A percentile compares a stretch with the other conserved stretches of the same genome.
Evolutionary conservation across 2,113 vertebrate genomes (phyloP).

Genomic region (Bujurquina vittata): DNA sequence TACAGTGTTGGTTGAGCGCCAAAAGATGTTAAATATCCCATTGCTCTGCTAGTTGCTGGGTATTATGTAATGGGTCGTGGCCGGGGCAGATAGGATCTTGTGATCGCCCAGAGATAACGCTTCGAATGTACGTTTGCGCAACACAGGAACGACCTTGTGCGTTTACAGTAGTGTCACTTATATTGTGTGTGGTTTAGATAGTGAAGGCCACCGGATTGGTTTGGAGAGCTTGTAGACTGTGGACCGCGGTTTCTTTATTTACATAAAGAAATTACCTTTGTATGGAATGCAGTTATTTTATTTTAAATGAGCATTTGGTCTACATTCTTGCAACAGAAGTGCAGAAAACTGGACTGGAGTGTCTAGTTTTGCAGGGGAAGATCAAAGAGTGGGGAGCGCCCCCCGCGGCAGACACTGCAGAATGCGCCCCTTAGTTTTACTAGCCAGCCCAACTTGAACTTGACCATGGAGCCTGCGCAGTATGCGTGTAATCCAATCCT

Average conservation of each 20-base stretch:
- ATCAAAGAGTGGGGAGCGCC: conserved; percentile 61
- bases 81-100: conserved; percentile 66
- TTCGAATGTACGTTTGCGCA: conserved; percentile 61
- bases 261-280: not conserved
- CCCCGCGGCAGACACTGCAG: conserved; percentile 63
- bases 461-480: conserved; percentile 79
- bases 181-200: conserved; percentile 76
- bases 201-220: conserved; percentile 46
- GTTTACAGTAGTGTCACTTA: conserved; percentile 74
- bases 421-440: conserved; percentile 73
- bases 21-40: conserved; percentile 30
- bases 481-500: conserved; percentile 57
- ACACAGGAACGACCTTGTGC: conserved; percentile 62
- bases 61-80: conserved; percentile 62
- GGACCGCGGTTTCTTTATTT: not conserved
- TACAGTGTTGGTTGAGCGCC: not conserved
- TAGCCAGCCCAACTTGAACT: conserved; percentile 81
- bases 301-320: not conserved
- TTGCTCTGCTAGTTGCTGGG: conserved; percentile 1
- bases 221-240: conserved; percentile 33
- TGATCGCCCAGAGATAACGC: conserved; percentile 73
- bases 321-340: conserved; percentile 21
- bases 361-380: conserved; percentile 47
- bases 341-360: conserved; percentile 27
- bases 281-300: not conserved